Evolutionary conservation across 2,797 vertebrate species (phyloP), one percentile per base, ranked within the genome.

Genomic region (Thamnophis elegans): DNA sequence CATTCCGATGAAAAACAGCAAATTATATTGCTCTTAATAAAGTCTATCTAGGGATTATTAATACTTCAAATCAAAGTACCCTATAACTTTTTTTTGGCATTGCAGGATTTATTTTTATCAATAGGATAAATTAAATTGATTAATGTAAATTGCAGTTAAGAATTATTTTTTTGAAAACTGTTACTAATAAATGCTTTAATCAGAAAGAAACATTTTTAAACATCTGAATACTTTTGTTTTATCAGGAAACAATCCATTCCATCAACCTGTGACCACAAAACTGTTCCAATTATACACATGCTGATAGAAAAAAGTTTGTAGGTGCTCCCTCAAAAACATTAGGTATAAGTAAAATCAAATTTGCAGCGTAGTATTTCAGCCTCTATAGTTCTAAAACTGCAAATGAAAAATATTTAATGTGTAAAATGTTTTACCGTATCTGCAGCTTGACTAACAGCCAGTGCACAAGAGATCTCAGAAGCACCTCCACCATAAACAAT

Each of bases 401-500:
- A 59, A 60, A 53, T 54, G 10, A 85, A 51, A 82, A 42, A n/a
- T 82, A 32, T 4, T 18, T 12, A 42, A 47, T 12, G 54, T 6
- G 5, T 7, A n/a, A 47, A 11, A 92, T 11, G 28, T 94, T 10
- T 96, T 95, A 99, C 99, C 98, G 99, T 99, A 94, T 99, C 99
- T 54, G 99, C 99, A 90, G 98, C 98, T 95, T 97, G 95, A 94
- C 99, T 99, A 85, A 99, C 99, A 1, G 99, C 98, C 93, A 99
- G 97, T 62, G 99, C 98, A 92, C 99, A 99, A 1, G 99, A 95
- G 2, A 99, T 99, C 95, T 99, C 99, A 2, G 99, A 98, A 5
- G 99, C 99, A 0, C 99, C 99, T 1, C 99, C 99, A 1, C 99
- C 99, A 0, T 99, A 99, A 1, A 99, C 99, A 0, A 99, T 97